A percentile compares a stretch with the other conserved stretches of the same genome.
Conservation (phyloP, 2,797 vertebrate genomes). For the Sebastolobus altivelis region DNA sequence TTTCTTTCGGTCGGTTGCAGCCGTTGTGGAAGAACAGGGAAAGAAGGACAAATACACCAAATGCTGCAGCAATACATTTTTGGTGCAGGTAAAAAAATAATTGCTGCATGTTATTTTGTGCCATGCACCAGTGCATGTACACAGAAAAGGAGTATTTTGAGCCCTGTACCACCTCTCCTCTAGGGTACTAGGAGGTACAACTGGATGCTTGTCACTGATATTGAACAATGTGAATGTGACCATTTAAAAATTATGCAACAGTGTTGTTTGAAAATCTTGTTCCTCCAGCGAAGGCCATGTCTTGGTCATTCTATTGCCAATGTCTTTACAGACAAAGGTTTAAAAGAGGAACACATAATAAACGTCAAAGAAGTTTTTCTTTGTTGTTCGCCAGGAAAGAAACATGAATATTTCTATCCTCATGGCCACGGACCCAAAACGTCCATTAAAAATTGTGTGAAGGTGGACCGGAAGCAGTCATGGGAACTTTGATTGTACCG, state of each 20-base stretch:
- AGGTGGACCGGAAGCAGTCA: constrained; percentile 20
- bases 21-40: neutral
- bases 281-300: neutral
- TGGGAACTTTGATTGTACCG: neutral
- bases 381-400: neutral
- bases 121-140: neutral
- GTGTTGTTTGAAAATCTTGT: neutral
- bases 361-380: neutral
- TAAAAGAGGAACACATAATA: constrained; percentile 7
- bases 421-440: neutral
- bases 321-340: neutral
- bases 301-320: neutral
- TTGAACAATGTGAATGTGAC: neutral
- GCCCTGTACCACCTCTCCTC: neutral
- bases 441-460: neutral
- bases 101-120: neutral
- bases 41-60: neutral
- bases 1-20: no score
- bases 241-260: constrained; percentile 2
- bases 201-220: neutral
- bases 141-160: neutral
- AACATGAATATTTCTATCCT: constrained; percentile 6
- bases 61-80: neutral
- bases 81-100: neutral
- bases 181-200: neutral